Evolutionary conservation across 2,113 vertebrate species (phyloP).

Genomic region (Melanotaenia duboulayi): DNA sequence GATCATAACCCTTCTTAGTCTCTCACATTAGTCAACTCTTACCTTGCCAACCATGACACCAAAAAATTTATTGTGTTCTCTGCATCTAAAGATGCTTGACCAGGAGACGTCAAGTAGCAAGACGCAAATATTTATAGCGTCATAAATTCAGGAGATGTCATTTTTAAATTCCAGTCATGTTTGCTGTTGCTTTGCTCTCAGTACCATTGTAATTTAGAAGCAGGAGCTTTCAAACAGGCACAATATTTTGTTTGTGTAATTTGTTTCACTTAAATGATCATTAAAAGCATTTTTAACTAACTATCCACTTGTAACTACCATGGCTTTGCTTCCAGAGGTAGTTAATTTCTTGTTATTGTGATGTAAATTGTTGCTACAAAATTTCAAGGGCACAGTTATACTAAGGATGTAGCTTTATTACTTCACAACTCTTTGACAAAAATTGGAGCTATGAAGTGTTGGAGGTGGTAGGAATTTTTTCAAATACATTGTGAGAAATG

Average conservation of each 20-base stretch:
- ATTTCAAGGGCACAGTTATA: background rate
- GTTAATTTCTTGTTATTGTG: background rate
- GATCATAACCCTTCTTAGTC: no score
- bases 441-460: background rate
- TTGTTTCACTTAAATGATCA: background rate
- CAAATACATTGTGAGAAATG: no score
- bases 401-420: no score
- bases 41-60: conserved; percentile 3
- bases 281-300: background rate
- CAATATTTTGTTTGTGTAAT: background rate
- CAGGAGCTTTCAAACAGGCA: background rate
- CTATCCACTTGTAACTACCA: background rate
- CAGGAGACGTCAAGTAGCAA: background rate
- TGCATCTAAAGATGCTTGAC: background rate
- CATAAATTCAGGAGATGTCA: background rate
- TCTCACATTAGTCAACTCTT: no score
- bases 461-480: no score
- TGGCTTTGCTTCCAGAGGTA: background rate
- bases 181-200: background rate
- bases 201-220: background rate
- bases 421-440: background rate
- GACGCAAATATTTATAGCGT: no score
- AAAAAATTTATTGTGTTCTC: background rate
- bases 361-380: background rate
- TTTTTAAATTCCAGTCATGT: conserved; percentile 13